Evolutionary conservation across 2,888 invertebrate genomes (phyloP), one percentile per base, ranked within the genome.

Genomic region (Nephrotoma guestfalica): DNA sequence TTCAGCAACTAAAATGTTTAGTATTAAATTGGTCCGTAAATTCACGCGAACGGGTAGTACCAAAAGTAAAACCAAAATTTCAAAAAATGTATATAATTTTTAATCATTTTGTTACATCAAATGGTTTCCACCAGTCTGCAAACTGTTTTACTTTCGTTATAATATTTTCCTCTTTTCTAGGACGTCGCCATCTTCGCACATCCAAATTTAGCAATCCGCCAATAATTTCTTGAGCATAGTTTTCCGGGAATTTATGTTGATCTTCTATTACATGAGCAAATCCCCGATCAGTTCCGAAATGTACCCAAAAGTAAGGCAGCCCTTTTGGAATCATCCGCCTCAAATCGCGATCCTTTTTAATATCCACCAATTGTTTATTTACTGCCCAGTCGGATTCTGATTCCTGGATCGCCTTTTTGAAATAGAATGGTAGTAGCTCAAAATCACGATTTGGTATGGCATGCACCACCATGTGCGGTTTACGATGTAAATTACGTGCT

Each of bases 201-300:
- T 98, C 96, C 87, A 98, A 92, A 90, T 99, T 97, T 88, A 99
- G 91, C 94, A 99, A 97, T 0, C 99, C 99, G 30, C 97, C 98
- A 90, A 99, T 95, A 15, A 99, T 95, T 94, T 99, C 98, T 94
- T 97, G 96, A 5, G 97, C 99, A 93, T 99, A 99, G 91, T 96
- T 96, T 86, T 90, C 92, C 0, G 98, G 97, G 91, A 99, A 99
- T 57, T 94, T 90, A 87, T 94, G 93, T 90, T 97, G 96, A 91
- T 99, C 97, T 92, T 99, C 99, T 89, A 99, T 97, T 0, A 99
- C 97, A 92, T 99, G 99, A 85, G 98, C 99, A 92, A 96, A 99
- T 0, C 99, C 99, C 86, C 95, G 94, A 83, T 96, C 94, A 92
- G 95, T 94, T 18, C 97, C 98, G 93, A 99, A 99, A 91, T 97